Percentiles rank a stretch among this genome's conserved stretches.
These are phyloP conservation scores for Furcula furcula DNA, from an alignment of 2,888 invertebrate species.

Conservation along the genomic window DNA sequence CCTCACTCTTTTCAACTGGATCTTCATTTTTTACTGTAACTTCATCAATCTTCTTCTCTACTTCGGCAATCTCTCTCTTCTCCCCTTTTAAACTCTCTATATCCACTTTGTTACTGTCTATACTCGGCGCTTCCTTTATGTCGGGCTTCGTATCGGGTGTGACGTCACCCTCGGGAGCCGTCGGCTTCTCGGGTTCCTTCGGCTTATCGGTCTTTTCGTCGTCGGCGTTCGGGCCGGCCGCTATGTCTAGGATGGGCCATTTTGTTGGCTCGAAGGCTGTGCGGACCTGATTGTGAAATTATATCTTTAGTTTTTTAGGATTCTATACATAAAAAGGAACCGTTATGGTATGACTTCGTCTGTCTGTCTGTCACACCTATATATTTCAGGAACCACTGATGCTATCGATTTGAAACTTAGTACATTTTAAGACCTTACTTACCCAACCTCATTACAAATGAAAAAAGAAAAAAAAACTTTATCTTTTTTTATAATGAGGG, in stretches of 20 bases:
- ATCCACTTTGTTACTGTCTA: constrained; percentile 30
- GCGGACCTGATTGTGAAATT: constrained; percentile 83
- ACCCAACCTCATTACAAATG: too few relatives aligned
- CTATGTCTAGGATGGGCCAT: constrained; percentile 92
- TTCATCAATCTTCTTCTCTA: constrained; percentile 6
- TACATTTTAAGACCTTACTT: too few relatives aligned
- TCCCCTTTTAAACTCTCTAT: constrained; percentile 2
- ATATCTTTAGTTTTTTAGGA: too few relatives aligned
- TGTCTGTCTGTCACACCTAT: too few relatives aligned
- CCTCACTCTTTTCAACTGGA: background rate
- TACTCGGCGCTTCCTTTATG: constrained; percentile 50
- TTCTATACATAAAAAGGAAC: too few relatives aligned
- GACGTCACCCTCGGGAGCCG: constrained; percentile 25
- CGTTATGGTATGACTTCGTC: too few relatives aligned
- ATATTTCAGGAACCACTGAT: too few relatives aligned
- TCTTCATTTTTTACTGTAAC: constrained; percentile 4
- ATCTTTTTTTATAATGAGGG: too few relatives aligned
- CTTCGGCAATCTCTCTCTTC: constrained; percentile 6
- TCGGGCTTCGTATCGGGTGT: constrained; percentile 14
- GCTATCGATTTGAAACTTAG: too few relatives aligned
- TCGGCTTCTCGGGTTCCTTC: constrained; percentile 18
- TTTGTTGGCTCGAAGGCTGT: constrained; percentile 90
- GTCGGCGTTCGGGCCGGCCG: constrained; percentile 34
- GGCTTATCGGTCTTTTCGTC: constrained; percentile 36
- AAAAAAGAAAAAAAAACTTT: too few relatives aligned